A percentile compares a stretch with the other conserved stretches of the same genome.
These are phyloP conservation scores for Rhabdomys pumilio DNA, from an alignment of 2,797 vertebrate genomes.

Conservation along the genomic window DNA sequence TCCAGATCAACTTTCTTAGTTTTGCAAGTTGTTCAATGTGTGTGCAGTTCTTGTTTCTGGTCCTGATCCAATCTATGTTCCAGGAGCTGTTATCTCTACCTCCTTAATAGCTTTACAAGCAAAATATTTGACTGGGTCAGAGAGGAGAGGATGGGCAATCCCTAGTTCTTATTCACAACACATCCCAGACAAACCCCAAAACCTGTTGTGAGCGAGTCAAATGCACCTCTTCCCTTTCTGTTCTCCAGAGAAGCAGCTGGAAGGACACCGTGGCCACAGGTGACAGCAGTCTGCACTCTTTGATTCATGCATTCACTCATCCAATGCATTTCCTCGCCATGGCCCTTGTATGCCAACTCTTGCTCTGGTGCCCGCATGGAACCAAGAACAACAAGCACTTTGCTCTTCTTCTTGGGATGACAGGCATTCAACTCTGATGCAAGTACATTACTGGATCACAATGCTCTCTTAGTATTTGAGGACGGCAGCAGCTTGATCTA, in stretches of 20 bases:
- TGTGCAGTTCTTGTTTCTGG: not conserved
- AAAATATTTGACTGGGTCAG: conserved; percentile 49
- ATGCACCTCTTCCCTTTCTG: not conserved
- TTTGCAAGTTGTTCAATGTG: not conserved
- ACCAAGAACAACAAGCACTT: not conserved
- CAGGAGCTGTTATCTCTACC: conserved; percentile 27
- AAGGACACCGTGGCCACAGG: too few relatives aligned
- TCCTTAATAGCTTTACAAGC: conserved; percentile 41
- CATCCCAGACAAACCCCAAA: not conserved
- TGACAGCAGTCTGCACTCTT: not conserved
- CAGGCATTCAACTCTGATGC: not conserved
- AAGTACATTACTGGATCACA: accelerated
- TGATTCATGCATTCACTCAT: not conserved
- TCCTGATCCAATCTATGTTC: conserved; percentile 60
- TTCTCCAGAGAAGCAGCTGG: not conserved
- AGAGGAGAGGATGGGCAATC: conserved; percentile 5
- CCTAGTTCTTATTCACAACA: not conserved
- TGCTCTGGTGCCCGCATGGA: not conserved
- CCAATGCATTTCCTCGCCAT: accelerated
- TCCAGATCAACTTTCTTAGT: not conserved
- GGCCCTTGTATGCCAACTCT: not conserved
- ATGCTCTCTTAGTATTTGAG: not conserved
- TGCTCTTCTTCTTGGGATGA: not conserved
- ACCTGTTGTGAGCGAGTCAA: not conserved
- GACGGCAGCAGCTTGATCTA: accelerated